Base-by-base conservation (phyloP, 1,140 invertebrate genomes). In the Drosophila albomicans region DNA sequence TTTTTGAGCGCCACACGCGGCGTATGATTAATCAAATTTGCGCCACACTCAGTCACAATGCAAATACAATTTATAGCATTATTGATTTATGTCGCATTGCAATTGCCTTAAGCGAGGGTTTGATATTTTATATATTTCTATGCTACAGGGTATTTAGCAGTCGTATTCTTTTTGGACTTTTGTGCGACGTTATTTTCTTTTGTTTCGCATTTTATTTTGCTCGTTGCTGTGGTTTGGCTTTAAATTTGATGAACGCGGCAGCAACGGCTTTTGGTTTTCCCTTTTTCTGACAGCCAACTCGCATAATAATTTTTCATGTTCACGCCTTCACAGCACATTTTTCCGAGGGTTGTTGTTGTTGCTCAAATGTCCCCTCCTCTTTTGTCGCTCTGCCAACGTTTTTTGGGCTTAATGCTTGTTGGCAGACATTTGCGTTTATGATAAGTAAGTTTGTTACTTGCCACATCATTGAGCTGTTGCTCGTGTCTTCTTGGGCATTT, bases 1-100 rank as follows among this genome's bases (percentile, higher is more conserved):
- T 15, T 46, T 25, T 46, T 7, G 32, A 30, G 28, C 32, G 63
- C 48, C 69, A 78, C 78, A 78, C 69, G 70, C 67, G 78, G 51
- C 61, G 56, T 70, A 76, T 81, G 82, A 86, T 87, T 87, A 82
- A 86, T 79, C 46, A 76, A 81, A 79, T 38, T 38, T 62, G 16
- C 1, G 28, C 15, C 45, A 7, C 1, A 8, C 35, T 10, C 30
- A 48, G 32, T 38, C 46, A 7, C 38, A 15, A 41, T 45, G 10
- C 32, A 15, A 62, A 78, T 74, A 69, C 56, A 49, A 77, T 78
- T 74, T 70, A 75, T 51, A 63, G 45, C 32, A 35, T 58, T 78
- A 78, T 86, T 88, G 79, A 82, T 82, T 82, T 73, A 62, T 41
- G 64, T 45, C 63, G 56, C 20, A 43, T 77, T 62, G 61, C 11